Evolutionary conservation across 2,113 vertebrate genomes (phyloP).

Genomic region (Chamaea fasciata): DNA sequence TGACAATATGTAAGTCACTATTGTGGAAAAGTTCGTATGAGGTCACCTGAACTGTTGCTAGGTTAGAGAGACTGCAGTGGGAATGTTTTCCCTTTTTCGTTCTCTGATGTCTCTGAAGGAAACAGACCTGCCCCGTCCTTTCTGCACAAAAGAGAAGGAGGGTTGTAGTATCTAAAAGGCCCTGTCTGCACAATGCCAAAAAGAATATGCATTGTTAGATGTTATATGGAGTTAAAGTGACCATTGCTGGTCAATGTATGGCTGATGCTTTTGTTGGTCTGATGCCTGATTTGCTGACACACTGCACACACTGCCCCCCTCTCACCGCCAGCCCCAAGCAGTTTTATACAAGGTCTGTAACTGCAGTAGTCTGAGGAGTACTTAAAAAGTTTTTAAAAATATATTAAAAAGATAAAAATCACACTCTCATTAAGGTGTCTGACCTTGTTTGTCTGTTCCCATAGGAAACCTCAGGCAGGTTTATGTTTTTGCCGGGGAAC

Average conservation of each 20-base stretch:
- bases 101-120: not conserved
- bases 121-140: not conserved
- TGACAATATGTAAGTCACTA: not conserved
- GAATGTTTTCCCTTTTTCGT: not conserved
- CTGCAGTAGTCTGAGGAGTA: not conserved
- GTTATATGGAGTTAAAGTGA: not conserved
- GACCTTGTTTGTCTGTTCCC: not conserved
- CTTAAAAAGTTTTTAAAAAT: not conserved
- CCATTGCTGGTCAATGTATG: accelerated
- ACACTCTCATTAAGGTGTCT: not conserved
- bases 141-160: not conserved
- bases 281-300: not conserved
- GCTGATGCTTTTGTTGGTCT: not conserved
- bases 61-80: not conserved
- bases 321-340: accelerated
- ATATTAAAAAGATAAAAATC: not conserved
- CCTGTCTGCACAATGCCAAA: not conserved
- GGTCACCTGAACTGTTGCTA: conserved; percentile 26
- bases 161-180: not conserved
- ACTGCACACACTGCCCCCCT: accelerated
- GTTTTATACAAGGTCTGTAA: not conserved
- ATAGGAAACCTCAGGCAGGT: not conserved
- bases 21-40: not conserved
- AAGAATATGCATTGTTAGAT: not conserved
- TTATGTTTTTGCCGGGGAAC: not conserved